Evolutionary conservation across 2,797 vertebrate genomes (phyloP).

Genomic region (Phaenicophaeus curvirostris): DNA sequence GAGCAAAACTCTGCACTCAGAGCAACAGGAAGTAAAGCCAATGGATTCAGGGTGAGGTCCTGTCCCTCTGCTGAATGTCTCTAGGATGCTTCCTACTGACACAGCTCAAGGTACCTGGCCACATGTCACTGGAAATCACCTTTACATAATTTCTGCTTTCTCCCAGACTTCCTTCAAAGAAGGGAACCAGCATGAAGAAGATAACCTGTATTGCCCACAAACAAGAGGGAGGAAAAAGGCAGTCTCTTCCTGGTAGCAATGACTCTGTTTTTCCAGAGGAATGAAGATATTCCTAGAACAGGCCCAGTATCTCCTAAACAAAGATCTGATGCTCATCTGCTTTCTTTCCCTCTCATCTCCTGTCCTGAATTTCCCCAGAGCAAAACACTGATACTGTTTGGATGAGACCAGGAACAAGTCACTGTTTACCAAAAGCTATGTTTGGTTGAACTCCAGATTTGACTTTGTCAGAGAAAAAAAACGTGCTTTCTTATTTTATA

Average conservation of each 20-base stretch:
- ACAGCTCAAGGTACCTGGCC: not conserved
- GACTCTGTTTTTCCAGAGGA: not conserved
- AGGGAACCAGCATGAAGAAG: not conserved
- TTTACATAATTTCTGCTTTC: not conserved
- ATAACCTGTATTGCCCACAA: not conserved
- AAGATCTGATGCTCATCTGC: not conserved
- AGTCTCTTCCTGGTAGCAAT: not conserved
- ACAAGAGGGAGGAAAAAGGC: not conserved
- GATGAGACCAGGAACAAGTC: not conserved
- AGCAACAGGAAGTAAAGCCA: not conserved
- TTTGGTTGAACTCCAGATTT: not conserved
- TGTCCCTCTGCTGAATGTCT: not conserved
- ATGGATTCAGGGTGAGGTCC: not conserved
- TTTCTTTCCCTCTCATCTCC: not conserved
- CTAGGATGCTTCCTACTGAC: not conserved
- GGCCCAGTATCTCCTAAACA: not conserved
- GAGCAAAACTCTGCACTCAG: constrained; percentile 21
- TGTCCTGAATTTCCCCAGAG: not conserved
- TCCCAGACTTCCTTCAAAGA: not conserved
- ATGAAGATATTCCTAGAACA: not conserved
- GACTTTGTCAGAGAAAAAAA: not conserved
- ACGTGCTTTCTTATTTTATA: not conserved
- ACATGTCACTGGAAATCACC: not conserved
- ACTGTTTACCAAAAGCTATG: not conserved
- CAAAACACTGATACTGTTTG: not conserved